Percentiles rank a stretch among this genome's conserved stretches.
Evolutionary conservation across 2,888 invertebrate genomes (phyloP).

Genomic region (Rhingia rostrata): DNA sequence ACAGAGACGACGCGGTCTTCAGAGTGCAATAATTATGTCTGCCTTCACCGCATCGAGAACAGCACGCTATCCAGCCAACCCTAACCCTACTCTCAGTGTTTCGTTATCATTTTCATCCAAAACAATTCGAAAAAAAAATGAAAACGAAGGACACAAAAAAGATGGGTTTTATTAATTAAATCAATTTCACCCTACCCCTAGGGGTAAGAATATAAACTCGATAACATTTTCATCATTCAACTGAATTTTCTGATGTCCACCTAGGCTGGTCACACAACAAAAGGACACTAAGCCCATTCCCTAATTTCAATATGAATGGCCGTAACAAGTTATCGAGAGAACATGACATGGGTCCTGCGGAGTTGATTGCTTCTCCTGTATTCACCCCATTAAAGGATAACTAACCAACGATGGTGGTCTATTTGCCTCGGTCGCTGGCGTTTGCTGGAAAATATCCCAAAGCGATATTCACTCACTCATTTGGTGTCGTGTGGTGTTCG

Average conservation of each 20-base stretch:
- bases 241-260: neutral
- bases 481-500: constrained; percentile 24
- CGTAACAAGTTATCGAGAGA: constrained; percentile 59
- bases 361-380: constrained; percentile 64
- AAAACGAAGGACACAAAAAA: constrained; percentile 27
- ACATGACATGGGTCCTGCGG: constrained; percentile 60
- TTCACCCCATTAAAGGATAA: constrained; percentile 67
- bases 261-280: constrained; percentile 1
- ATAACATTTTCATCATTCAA: constrained; percentile 28
- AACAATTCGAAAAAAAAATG: constrained; percentile 35
- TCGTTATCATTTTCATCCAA: constrained; percentile 13
- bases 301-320: constrained; percentile 65
- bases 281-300: constrained; percentile 30
- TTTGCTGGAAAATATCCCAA: constrained; percentile 69
- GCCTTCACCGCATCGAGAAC: constrained; percentile 12
- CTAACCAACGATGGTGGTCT: constrained; percentile 65
- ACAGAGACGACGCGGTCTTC: constrained; percentile 43
- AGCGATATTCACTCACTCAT: constrained; percentile 64
- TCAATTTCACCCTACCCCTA: constrained; percentile 58
- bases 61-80: neutral
- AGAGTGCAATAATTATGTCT: constrained; percentile 63
- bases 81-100: neutral
- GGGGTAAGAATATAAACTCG: constrained; percentile 14
- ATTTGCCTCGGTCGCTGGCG: constrained; percentile 57
- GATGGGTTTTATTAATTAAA: constrained; percentile 65